Evolutionary conservation across 2,797 vertebrate genomes (phyloP).

Genomic region (Scarus forsteni): DNA sequence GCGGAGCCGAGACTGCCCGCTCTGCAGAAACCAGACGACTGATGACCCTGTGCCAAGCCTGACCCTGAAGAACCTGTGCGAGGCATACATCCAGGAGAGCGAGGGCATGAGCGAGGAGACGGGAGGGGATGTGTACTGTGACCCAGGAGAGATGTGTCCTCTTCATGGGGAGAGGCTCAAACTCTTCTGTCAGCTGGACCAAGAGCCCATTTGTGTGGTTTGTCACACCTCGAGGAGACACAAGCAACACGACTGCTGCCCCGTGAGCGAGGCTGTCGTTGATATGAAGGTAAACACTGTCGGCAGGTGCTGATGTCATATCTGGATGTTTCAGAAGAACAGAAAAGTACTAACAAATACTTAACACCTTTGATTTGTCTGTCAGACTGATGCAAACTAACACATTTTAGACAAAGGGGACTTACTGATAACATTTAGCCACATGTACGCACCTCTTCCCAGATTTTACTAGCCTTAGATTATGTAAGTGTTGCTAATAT

Average conservation of each 20-base stretch:
- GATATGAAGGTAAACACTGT: conserved; percentile 70
- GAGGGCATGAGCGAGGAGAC: background rate
- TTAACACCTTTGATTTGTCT: no score
- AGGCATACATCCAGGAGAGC: conserved; percentile 62
- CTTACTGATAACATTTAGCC: no score
- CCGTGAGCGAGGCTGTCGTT: conserved; percentile 70
- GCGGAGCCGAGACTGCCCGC: conserved; percentile 67
- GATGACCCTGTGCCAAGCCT: conserved; percentile 80
- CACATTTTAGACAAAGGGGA: no score
- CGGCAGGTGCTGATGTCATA: no score
- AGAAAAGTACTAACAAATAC: no score
- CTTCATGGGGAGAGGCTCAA: conserved; percentile 80
- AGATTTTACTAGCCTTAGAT: no score
- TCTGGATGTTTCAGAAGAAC: no score
- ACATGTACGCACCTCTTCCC: no score
- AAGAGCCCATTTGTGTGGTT: conserved; percentile 82
- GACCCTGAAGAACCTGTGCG: conserved; percentile 82
- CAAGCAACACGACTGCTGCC: conserved; percentile 81
- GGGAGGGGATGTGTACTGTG: conserved; percentile 36
- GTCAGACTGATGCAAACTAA: no score
- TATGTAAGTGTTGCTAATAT: no score
- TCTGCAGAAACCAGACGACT: conserved; percentile 66
- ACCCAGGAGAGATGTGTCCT: conserved; percentile 65
- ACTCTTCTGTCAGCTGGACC: conserved; percentile 79
- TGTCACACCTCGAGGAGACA: conserved; percentile 83